phyloP scores from a whole-genome alignment of 1,140 invertebrate species.

The Chymomyza costata region DNA sequence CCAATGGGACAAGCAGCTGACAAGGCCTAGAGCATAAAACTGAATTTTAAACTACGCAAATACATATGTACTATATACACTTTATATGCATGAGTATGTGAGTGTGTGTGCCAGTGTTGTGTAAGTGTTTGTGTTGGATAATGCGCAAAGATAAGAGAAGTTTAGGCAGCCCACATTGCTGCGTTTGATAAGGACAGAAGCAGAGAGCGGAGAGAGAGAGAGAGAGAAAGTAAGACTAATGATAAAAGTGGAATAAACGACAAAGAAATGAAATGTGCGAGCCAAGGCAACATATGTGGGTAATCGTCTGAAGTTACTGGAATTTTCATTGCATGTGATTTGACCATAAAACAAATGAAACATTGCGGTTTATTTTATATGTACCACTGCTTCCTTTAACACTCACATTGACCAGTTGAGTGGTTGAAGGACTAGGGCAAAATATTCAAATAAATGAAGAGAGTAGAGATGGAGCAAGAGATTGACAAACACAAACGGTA shows the following conservation, averaged over 20 bases:
- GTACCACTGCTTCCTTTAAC: too few relatives aligned
- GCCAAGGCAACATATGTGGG: not conserved
- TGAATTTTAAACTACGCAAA: not conserved
- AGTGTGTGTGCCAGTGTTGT: slow-evolving; percentile 25
- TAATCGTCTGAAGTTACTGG: not conserved
- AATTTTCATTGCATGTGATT: slow-evolving; percentile 64
- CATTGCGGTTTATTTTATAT: slow-evolving; percentile 48
- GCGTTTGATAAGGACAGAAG: slow-evolving; percentile 22
- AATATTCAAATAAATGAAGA: too few relatives aligned
- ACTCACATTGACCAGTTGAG: too few relatives aligned
- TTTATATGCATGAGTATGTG: slow-evolving; percentile 27
- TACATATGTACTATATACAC: not conserved
- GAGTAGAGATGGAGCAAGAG: too few relatives aligned
- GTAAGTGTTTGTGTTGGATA: too few relatives aligned
- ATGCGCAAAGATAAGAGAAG: slow-evolving; percentile 54
- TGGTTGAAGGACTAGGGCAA: too few relatives aligned
- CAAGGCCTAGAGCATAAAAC: slow-evolving; percentile 10
- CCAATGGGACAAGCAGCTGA: slow-evolving; percentile 42
- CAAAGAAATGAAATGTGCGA: slow-evolving; percentile 19
- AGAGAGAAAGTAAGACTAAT: too few relatives aligned
- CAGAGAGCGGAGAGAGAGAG: too few relatives aligned
- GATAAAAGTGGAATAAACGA: too few relatives aligned
- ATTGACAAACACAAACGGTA: too few relatives aligned
- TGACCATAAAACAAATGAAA: slow-evolving; percentile 65
- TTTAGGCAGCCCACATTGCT: slow-evolving; percentile 31